Conservation (phyloP, 2,888 invertebrate species). For the Ypsolopha scabrella region DNA sequence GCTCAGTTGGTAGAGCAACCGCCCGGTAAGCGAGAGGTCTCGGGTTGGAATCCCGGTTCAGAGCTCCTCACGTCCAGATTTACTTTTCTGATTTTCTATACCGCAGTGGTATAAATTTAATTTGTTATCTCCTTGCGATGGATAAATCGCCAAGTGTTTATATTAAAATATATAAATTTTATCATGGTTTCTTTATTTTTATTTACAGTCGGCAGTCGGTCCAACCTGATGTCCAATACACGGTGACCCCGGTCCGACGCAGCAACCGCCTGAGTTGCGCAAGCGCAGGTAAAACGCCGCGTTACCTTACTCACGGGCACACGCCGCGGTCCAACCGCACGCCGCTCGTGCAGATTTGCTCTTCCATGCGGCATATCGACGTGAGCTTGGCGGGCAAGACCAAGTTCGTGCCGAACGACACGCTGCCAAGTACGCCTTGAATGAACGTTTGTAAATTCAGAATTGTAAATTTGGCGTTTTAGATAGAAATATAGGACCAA, state of each 20-base stretch:
- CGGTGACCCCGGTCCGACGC: constrained; percentile 62
- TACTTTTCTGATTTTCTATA: neutral
- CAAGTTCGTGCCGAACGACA: neutral
- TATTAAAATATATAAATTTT: no score
- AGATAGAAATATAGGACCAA: no score
- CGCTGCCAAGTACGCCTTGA: neutral
- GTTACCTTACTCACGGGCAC: no score
- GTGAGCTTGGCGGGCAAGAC: neutral
- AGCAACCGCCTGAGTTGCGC: constrained; percentile 34
- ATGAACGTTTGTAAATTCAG: no score
- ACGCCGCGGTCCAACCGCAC: neutral
- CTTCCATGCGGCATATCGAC: constrained; percentile 1
- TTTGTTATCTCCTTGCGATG: no score
- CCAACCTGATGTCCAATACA: constrained; percentile 24
- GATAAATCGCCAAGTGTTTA: no score
- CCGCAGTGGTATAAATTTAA: no score
- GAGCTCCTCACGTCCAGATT: neutral
- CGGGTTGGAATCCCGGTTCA: neutral
- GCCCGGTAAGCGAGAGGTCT: no score
- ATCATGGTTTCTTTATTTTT: no score
- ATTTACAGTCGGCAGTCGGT: constrained; percentile 16
- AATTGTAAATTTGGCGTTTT: no score
- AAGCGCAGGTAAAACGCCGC: neutral
- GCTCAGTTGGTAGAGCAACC: no score
- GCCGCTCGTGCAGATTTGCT: constrained; percentile 28